These are phyloP conservation scores for Cirrhinus mrigala DNA, from an alignment of 2,797 vertebrate species.

Conservation along the genomic window DNA sequence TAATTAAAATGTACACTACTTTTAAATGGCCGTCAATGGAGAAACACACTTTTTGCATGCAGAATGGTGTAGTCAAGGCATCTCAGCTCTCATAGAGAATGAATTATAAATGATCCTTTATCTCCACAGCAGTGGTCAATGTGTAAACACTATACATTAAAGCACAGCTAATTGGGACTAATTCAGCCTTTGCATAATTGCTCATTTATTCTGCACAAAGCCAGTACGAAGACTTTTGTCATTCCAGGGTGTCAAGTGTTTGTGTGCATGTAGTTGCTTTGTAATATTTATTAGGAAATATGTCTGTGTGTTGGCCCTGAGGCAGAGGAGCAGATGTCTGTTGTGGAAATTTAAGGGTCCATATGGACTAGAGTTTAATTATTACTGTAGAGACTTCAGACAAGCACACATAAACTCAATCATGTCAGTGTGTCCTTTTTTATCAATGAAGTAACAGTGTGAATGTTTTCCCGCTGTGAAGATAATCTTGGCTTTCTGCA, in stretches of 20 bases:
- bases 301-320: constrained; percentile 41
- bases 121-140: background rate
- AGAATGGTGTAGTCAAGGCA: background rate
- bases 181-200: background rate
- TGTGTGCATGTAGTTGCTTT: constrained; percentile 31
- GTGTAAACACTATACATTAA: background rate
- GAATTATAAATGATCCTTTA: background rate
- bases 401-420: background rate
- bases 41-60: background rate
- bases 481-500: background rate
- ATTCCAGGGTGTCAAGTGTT: constrained; percentile 7
- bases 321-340: constrained; percentile 52
- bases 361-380: constrained; percentile 55
- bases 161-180: background rate
- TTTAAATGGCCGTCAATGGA: background rate
- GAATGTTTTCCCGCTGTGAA: background rate
- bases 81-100: background rate
- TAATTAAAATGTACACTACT: no score
- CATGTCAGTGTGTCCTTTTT: constrained; percentile 22
- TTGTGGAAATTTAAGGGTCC: constrained; percentile 46
- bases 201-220: constrained; percentile 1
- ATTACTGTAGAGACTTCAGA: constrained; percentile 42
- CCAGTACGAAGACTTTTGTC: background rate
- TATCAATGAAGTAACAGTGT: constrained; percentile 14
- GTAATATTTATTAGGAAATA: constrained; percentile 46